Evolutionary conservation across 2,113 vertebrate species (phyloP).

Genomic region (Myotis brandtii): DNA sequence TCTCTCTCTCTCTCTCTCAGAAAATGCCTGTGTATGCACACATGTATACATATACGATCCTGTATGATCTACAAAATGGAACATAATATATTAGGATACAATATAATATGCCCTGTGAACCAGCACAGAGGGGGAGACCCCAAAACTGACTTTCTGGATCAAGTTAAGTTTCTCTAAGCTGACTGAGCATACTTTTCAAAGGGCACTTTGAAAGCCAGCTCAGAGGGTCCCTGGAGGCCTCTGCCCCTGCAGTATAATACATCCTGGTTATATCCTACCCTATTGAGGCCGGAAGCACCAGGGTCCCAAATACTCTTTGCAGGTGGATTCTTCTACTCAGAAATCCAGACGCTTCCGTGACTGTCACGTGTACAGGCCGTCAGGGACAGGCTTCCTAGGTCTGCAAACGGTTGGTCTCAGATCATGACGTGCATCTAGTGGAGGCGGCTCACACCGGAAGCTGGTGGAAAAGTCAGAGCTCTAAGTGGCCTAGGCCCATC

Average conservation of each 20-base stretch:
- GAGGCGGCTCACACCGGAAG: neutral
- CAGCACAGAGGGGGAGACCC: neutral
- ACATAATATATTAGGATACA: too few species aligned
- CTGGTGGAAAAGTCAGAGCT: neutral
- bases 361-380: accelerated
- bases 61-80: neutral
- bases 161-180: too few species aligned
- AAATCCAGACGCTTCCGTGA: neutral
- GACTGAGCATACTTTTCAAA: too few species aligned
- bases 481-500: accelerated
- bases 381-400: neutral
- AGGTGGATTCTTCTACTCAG: neutral
- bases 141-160: neutral
- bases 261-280: neutral
- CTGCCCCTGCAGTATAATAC: neutral
- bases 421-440: neutral
- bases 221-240: neutral
- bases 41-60: neutral
- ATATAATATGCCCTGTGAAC: neutral
- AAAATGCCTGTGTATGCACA: neutral
- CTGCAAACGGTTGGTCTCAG: neutral
- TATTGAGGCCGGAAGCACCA: neutral
- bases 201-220: neutral
- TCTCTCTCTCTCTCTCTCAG: neutral
- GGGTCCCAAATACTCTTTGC: neutral